A percentile compares a stretch with the other conserved stretches of the same genome.
These are phyloP conservation scores for Sialis fuliginosa DNA, from an alignment of 2,888 invertebrate genomes.

Conservation along the genomic window DNA sequence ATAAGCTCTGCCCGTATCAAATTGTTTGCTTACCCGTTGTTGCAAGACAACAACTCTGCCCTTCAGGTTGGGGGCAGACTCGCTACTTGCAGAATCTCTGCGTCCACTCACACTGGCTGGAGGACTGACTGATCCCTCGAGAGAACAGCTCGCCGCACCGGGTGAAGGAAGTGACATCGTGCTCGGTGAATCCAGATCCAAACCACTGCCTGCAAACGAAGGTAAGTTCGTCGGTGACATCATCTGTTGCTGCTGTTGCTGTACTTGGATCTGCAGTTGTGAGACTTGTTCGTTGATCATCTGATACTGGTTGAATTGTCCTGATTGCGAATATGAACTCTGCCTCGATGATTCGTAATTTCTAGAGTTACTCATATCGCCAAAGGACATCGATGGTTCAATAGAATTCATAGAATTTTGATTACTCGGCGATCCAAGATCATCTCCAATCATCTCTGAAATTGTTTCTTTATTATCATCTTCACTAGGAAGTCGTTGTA, in stretches of 20 bases:
- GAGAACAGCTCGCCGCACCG: constrained; percentile 49
- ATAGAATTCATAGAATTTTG: constrained; percentile 31
- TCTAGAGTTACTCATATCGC: constrained; percentile 39
- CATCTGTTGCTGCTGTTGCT: constrained; percentile 38
- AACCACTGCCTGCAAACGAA: constrained; percentile 45
- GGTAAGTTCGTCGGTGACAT: constrained; percentile 31
- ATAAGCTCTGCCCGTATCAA: constrained; percentile 21
- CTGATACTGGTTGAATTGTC: constrained; percentile 4
- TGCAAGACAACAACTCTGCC: constrained; percentile 56
- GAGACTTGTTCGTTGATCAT: constrained; percentile 21
- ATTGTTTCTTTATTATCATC: constrained; percentile 43
- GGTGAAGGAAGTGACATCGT: constrained; percentile 71
- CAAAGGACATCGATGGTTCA: constrained; percentile 48
- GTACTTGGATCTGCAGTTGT: constrained; percentile 51
- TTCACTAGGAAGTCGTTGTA: constrained; percentile 46
- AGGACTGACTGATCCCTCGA: constrained; percentile 44
- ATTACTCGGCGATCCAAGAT: constrained; percentile 55
- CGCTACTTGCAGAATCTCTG: constrained; percentile 36
- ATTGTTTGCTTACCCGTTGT: constrained; percentile 65
- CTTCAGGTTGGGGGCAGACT: constrained; percentile 29
- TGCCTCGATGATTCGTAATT: constrained; percentile 1
- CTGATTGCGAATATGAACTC: not conserved
- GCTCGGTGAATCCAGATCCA: constrained; percentile 54
- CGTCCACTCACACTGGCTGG: constrained; percentile 52
- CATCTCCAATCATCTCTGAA: constrained; percentile 35